Base-by-base conservation (phyloP, 1,140 invertebrate genomes). In the Papilio aristodemus region DNA sequence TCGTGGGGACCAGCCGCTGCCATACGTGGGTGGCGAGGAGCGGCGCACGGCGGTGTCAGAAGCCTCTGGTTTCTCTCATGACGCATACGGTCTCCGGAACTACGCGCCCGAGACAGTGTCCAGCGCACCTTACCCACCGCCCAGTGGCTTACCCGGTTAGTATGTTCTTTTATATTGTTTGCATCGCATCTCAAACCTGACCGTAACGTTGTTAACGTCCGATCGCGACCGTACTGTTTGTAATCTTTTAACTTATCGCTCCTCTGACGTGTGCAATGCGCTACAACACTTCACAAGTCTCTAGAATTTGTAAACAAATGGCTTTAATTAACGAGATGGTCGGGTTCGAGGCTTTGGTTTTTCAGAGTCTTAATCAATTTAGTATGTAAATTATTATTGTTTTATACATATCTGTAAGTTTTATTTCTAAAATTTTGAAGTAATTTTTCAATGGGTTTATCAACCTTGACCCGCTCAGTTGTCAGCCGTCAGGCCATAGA, bases 121-220 rank as follows among this genome's bases (percentile, higher is more conserved):
- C 17, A 94, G 95, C 68, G 95, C 95, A 71, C 95, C 95, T 1
- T 97, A 96, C 78, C 95, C 95, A 78, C 94, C 95, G 85, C 94
- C 95, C 94, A 95, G 95, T 93, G 94, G 80, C 27, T 72, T 91
- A 70, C 87, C 87, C 69, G 89, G 89, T 90, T 64, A 88, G 89
- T 90, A 88, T 62, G 2, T 64, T 39, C 70, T 19, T 41, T 68
- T 57, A 50, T 17, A 43, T 58, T 39, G 60, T 70, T 58, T 60
- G 39, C 1, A 37, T 43, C 36, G 14, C 32, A 72, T 50, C 62
- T 73, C 71, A 46, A 77, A 74, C 39, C 58, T 69, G 67, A 67
- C 74, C 70, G 3, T 83, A 78, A 86, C 80, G 81, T 83, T 81
- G 79, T 67, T 72, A 57, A 79, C 74, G 71, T 83, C 71, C 76